Percentiles rank a stretch among this genome's conserved stretches.
These are phyloP conservation scores for Formica selysi DNA, from an alignment of 1,140 invertebrate species.

Conservation along the genomic window DNA sequence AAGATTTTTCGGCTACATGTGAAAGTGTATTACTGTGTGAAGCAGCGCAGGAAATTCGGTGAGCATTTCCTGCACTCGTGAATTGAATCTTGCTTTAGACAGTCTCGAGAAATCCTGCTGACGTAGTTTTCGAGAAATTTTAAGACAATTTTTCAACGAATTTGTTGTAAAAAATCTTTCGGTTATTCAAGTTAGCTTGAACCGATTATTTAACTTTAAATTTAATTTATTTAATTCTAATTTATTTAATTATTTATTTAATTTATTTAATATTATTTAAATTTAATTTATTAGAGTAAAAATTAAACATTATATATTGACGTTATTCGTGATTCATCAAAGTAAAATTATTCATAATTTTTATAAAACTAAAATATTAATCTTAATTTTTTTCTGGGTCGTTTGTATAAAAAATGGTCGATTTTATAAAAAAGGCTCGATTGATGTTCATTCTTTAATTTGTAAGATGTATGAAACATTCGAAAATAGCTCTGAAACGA, in stretches of 20 bases:
- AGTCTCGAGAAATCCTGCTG: slow-evolving; percentile 18
- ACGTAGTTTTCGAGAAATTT: neutral
- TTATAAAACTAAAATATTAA: neutral
- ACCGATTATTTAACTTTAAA: neutral
- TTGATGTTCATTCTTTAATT: neutral
- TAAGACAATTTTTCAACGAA: neutral
- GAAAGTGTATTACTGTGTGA: slow-evolving; percentile 39
- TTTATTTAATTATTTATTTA: too few relatives aligned
- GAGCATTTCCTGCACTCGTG: slow-evolving; percentile 32
- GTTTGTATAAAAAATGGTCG: neutral
- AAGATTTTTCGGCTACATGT: slow-evolving; percentile 38
- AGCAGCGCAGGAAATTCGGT: slow-evolving; percentile 37
- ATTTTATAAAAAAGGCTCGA: neutral
- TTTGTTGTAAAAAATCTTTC: neutral
- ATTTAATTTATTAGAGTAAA: neutral
- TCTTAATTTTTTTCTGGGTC: neutral
- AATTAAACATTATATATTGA: neutral
- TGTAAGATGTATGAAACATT: neutral
- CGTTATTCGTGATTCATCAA: neutral
- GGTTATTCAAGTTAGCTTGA: neutral
- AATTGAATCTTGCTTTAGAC: slow-evolving; percentile 41
- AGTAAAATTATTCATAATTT: neutral
- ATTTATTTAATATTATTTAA: too few relatives aligned
- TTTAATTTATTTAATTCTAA: neutral
- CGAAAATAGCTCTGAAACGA: neutral